Evolutionary conservation across 2,113 vertebrate species (phyloP), one percentile per base, ranked within the genome.

Genomic region (Pao palembangensis): DNA sequence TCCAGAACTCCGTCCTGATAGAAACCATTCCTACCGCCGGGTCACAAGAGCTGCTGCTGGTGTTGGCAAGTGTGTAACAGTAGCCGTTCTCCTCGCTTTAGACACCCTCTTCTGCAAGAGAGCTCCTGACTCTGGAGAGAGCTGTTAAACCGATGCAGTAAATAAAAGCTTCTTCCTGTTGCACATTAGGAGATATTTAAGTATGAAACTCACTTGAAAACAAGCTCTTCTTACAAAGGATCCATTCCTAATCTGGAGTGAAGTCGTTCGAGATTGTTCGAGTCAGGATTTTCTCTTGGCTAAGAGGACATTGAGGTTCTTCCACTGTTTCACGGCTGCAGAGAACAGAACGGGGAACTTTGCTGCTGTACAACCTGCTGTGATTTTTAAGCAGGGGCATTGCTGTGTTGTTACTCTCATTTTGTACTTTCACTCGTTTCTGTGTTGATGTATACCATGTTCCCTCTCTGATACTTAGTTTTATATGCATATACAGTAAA

Each of bases 281-380:
- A 69, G 80, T 88, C 78, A 76, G 80, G 81, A 81, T 87, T 79
- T 74, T 86, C 69, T 89, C 71, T 84, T 82, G 71, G 80, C 79
- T 69, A 67, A 88, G 82, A 87, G 87, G 84, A 88, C 82, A 88
- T 80, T 87, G 88, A 85, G 76, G 84, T 84, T 85, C 60, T 53
- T 66, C 70, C 81, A 79, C 75, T 81, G 83, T 85, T 80, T 80
- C 72, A 71, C 67, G 61, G 82, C 84, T 85, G 78, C 79, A 78
- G 69, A 76, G 79, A 84, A 83, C 73, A 80, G 66, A 58, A 55
- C 20, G 79, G 80, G 86, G 72, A 75, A 80, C 80, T 73, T 79
- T 89, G 90, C 89, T 91, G 90, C 90, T 92, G 89, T 88, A 84
- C 69, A 73, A 87, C 86, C 85, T 84, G 81, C 85, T 88, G 87